Conservation (phyloP, 30 jellyfish, hydroid and myxozoan species). For the Aurelia coerulea region DNA sequence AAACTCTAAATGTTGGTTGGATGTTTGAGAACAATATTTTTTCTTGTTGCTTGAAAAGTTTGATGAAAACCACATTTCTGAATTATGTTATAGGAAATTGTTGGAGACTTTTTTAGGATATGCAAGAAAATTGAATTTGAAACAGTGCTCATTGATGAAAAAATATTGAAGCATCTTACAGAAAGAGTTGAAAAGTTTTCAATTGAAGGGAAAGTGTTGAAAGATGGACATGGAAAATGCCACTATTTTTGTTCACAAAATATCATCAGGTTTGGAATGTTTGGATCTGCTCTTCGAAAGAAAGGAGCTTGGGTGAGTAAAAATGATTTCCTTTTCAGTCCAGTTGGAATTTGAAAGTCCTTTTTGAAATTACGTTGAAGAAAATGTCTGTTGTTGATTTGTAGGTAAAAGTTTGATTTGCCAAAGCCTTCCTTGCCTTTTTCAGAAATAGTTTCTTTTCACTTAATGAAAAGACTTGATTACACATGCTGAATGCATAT, state of each 20-base stretch:
- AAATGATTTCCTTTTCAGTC: background rate
- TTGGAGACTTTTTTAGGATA: constrained; percentile 4
- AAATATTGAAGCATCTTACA: constrained; percentile 41
- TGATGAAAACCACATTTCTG: background rate
- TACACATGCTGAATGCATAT: too few species aligned
- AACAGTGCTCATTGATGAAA: constrained; percentile 21
- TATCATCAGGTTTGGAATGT: constrained; percentile 43
- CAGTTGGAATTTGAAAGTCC: too few species aligned
- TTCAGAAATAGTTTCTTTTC: too few species aligned
- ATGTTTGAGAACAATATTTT: background rate
- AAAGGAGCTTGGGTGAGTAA: constrained; percentile 17
- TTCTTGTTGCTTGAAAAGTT: background rate
- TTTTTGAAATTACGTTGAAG: too few species aligned
- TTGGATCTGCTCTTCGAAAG: constrained; percentile 11
- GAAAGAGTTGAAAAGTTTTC: constrained; percentile 35
- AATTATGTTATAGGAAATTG: constrained; percentile 16
- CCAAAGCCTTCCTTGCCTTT: too few species aligned
- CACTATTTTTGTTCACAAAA: constrained; percentile 44
- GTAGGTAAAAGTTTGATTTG: too few species aligned
- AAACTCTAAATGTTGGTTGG: too few species aligned
- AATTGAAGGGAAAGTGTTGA: constrained; percentile 1
- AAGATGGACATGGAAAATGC: constrained; percentile 54
- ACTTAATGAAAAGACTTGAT: too few species aligned
- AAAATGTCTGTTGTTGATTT: too few species aligned
- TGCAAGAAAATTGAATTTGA: constrained; percentile 16